Conservation (phyloP, 2,888 invertebrate genomes). For the Branchipolynoe longqiensis region DNA sequence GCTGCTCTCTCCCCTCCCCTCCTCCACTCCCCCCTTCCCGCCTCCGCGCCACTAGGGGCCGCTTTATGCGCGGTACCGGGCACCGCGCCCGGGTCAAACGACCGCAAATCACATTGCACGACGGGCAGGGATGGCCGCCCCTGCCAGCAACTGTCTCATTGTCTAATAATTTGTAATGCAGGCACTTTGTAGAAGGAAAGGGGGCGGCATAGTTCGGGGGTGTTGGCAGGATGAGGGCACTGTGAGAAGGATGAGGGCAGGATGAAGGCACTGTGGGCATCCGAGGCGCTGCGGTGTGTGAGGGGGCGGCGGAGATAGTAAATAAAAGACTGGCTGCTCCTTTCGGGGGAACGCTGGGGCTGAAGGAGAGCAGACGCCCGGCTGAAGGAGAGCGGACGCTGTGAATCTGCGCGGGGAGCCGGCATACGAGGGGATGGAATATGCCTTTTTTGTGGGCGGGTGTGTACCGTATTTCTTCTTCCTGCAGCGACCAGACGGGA, state of each 20-base stretch:
- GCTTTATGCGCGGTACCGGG: too few relatives aligned
- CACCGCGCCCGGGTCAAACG: constrained; percentile 41
- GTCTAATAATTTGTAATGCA: constrained; percentile 54
- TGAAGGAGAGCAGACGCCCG: too few relatives aligned
- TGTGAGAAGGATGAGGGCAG: not conserved
- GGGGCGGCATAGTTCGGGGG: not conserved
- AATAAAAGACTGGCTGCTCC: not conserved
- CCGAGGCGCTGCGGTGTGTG: not conserved
- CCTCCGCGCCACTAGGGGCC: too few relatives aligned
- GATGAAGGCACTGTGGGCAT: not conserved
- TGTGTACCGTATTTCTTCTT: too few relatives aligned
- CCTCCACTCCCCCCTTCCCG: too few relatives aligned
- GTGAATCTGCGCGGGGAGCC: too few relatives aligned
- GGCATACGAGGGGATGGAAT: too few relatives aligned
- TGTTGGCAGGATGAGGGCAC: not conserved
- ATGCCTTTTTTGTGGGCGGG: too few relatives aligned
- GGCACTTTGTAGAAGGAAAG: not conserved
- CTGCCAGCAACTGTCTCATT: constrained; percentile 36
- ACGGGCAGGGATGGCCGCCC: not conserved
- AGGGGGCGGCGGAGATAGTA: not conserved
- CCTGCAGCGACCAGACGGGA: too few relatives aligned
- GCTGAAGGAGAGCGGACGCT: too few relatives aligned
- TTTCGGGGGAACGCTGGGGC: not conserved
- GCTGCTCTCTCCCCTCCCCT: too few relatives aligned
- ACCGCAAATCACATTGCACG: constrained; percentile 23